phyloP scores from a whole-genome alignment of 2,797 vertebrate genomes.

The Phoebastria nigripes region DNA sequence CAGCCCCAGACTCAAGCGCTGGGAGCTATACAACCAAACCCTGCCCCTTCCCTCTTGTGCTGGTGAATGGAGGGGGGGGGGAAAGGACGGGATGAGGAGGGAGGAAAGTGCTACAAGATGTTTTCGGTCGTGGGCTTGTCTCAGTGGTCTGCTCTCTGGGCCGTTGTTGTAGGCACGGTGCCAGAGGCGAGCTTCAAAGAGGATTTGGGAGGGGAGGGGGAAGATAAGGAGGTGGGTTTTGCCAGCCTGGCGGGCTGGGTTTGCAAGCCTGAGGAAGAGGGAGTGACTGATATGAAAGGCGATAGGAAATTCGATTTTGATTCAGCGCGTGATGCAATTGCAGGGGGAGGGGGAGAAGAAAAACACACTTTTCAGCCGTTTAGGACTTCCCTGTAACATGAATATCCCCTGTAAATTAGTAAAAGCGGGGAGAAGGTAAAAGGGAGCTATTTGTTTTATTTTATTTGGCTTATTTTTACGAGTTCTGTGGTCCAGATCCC shows the following conservation, averaged over 20 bases:
- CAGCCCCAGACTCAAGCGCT: background rate
- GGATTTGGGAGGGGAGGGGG: background rate
- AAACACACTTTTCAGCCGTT: background rate
- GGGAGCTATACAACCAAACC: background rate
- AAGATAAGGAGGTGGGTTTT: slow-evolving; percentile 21
- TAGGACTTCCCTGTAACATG: background rate
- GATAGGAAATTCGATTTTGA: slow-evolving; percentile 43
- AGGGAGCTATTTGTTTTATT: background rate
- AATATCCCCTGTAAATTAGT: background rate
- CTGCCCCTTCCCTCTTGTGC: background rate
- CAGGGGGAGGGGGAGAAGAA: background rate
- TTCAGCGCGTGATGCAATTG: background rate
- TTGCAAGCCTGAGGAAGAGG: background rate
- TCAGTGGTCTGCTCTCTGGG: rapidly evolving
- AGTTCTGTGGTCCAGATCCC: background rate
- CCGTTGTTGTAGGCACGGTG: background rate
- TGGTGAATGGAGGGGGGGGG: rapidly evolving
- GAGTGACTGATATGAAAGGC: background rate
- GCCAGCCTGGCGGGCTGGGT: background rate
- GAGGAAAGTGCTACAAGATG: background rate
- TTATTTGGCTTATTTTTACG: background rate
- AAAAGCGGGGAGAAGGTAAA: background rate
- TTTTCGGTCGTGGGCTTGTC: background rate
- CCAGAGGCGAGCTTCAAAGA: background rate
- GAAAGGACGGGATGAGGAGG: background rate